These are phyloP conservation scores for Cryptotermes secundus DNA, from an alignment of 1,140 invertebrate species.

Conservation along the genomic window DNA sequence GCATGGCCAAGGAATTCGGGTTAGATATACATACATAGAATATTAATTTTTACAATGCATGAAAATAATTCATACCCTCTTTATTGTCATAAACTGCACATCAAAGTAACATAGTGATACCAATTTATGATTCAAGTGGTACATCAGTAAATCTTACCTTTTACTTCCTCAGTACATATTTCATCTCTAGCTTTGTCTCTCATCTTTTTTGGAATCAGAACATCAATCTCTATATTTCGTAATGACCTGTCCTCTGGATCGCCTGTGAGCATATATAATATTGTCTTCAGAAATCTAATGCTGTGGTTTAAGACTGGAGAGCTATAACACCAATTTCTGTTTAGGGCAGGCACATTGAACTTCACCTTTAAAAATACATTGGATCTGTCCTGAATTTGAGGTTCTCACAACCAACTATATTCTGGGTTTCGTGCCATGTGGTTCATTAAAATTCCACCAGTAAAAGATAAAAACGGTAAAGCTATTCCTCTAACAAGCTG, in stretches of 20 bases:
- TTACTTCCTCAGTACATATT: constrained; percentile 72
- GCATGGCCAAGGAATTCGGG: too few species aligned
- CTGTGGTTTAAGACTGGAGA: too few species aligned
- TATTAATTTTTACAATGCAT: too few species aligned
- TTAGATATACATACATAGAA: too few species aligned
- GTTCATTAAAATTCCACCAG: not conserved
- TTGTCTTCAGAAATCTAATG: not conserved
- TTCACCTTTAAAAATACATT: too few species aligned
- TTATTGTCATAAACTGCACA: too few species aligned
- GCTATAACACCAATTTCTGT: too few species aligned
- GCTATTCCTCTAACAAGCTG: too few species aligned
- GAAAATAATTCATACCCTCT: too few species aligned
- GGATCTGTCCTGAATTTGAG: too few species aligned
- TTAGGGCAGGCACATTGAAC: too few species aligned
- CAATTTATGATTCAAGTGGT: not conserved
- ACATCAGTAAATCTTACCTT: constrained; percentile 47
- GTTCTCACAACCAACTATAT: not conserved
- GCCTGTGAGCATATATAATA: constrained; percentile 56
- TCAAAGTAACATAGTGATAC: too few species aligned
- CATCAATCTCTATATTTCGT: constrained; percentile 79
- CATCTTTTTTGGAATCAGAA: constrained; percentile 83
- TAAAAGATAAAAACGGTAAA: not conserved
- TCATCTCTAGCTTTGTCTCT: constrained; percentile 72
- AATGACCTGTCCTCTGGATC: constrained; percentile 80
- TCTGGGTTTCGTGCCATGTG: not conserved